Conservation (phyloP, 2,888 invertebrate species). For the Periphyllus acericola region DNA sequence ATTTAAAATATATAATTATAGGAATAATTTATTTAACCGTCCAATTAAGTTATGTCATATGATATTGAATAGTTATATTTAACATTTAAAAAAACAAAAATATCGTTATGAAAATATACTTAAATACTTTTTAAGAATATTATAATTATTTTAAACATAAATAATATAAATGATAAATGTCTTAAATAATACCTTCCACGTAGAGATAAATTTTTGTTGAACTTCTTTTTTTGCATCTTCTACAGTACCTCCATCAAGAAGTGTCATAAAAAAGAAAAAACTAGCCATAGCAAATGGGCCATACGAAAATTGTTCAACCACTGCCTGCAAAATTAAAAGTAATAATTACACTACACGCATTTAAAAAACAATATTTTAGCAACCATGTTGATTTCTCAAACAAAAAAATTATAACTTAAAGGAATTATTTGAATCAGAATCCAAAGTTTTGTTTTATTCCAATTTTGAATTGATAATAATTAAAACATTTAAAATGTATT, state of each 20-base stretch:
- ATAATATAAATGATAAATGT: not conserved
- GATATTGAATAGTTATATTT: too few relatives aligned
- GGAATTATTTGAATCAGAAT: too few relatives aligned
- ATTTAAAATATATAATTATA: too few relatives aligned
- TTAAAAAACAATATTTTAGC: too few relatives aligned
- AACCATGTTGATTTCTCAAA: too few relatives aligned
- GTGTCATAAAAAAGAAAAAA: constrained; percentile 81
- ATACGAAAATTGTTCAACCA: constrained; percentile 79
- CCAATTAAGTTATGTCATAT: too few relatives aligned
- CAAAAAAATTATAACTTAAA: too few relatives aligned
- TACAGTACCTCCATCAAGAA: constrained; percentile 77
- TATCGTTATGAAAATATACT: not conserved
- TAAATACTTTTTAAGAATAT: not conserved
- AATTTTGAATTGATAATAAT: too few relatives aligned
- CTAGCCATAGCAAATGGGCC: constrained; percentile 80
- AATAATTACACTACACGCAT: not conserved
- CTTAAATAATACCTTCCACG: constrained; percentile 73
- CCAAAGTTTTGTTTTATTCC: too few relatives aligned
- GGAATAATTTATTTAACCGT: too few relatives aligned
- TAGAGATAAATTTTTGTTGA: constrained; percentile 78
- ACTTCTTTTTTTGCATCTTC: constrained; percentile 76
- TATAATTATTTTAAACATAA: not conserved
- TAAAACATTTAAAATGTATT: too few relatives aligned
- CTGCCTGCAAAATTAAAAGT: constrained; percentile 70
- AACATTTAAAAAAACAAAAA: not conserved